phyloP scores from a whole-genome alignment of 1,140 invertebrate species.

The Caenorhabditis remanei region DNA sequence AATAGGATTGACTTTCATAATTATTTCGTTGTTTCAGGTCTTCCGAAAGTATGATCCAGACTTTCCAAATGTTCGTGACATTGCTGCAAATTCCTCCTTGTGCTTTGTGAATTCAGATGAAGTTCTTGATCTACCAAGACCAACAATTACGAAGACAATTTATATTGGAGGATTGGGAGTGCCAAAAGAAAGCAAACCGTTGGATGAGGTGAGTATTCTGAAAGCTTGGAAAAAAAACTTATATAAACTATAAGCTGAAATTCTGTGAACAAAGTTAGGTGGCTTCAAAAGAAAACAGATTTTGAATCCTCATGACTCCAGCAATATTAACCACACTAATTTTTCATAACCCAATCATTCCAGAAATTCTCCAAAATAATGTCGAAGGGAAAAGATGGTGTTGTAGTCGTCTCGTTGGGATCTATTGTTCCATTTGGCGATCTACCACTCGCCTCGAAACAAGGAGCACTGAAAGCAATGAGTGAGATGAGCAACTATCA shows the following conservation, averaged over 20 bases:
- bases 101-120: conserved; percentile 69
- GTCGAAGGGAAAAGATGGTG: conserved; percentile 64
- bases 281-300: too few relatives aligned
- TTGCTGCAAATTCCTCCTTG: conserved; percentile 64
- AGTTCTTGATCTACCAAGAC: conserved; percentile 67
- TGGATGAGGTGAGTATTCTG: conserved; percentile 54
- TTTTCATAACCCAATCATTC: conserved; percentile 21
- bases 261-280: too few relatives aligned
- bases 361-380: conserved; percentile 63
- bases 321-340: too few relatives aligned
- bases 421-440: conserved; percentile 62
- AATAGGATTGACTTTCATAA: neutral
- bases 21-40: conserved; percentile 29
- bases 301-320: too few relatives aligned
- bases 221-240: too few relatives aligned
- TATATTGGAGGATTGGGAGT: conserved; percentile 68
- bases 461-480: conserved; percentile 39
- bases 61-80: conserved; percentile 67
- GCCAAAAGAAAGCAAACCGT: conserved; percentile 54
- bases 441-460: conserved; percentile 14
- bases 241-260: too few relatives aligned
- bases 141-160: conserved; percentile 67
- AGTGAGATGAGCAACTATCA: conserved; percentile 62
- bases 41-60: conserved; percentile 62
- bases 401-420: conserved; percentile 65